phyloP scores from a whole-genome alignment of 1,140 invertebrate species.

The Monomorium pharaonis region DNA sequence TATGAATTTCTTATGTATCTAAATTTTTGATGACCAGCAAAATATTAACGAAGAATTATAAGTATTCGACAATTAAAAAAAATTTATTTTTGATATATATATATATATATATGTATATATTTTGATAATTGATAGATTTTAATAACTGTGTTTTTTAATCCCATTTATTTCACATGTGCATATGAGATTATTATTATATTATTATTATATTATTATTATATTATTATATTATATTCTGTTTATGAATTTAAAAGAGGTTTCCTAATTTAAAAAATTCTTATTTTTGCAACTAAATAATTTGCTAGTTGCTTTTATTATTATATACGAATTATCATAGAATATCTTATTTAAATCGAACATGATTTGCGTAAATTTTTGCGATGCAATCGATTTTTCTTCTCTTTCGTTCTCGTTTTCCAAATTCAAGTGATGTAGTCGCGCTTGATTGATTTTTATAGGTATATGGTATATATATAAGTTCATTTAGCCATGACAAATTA shows the following conservation, averaged over 20 bases:
- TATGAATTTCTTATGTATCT: slow-evolving; percentile 9
- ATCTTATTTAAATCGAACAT: background rate
- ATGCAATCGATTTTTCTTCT: slow-evolving; percentile 25
- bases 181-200: no score
- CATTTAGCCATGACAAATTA: slow-evolving; percentile 32
- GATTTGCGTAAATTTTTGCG: background rate
- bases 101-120: background rate
- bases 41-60: background rate
- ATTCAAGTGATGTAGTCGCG: slow-evolving; percentile 22
- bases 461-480: background rate
- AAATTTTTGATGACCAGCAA: background rate
- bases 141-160: no score
- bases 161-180: no score
- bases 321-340: background rate
- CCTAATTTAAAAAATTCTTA: no score
- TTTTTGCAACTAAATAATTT: no score
- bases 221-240: no score
- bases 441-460: slow-evolving; percentile 45
- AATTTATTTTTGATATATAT: background rate
- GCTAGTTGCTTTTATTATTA: background rate
- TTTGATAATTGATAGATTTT: no score
- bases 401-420: slow-evolving; percentile 32
- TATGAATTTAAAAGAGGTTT: no score
- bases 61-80: background rate
- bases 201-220: no score